phyloP scores from a whole-genome alignment of 2,888 invertebrate species.

The Osmoderma eremita region DNA sequence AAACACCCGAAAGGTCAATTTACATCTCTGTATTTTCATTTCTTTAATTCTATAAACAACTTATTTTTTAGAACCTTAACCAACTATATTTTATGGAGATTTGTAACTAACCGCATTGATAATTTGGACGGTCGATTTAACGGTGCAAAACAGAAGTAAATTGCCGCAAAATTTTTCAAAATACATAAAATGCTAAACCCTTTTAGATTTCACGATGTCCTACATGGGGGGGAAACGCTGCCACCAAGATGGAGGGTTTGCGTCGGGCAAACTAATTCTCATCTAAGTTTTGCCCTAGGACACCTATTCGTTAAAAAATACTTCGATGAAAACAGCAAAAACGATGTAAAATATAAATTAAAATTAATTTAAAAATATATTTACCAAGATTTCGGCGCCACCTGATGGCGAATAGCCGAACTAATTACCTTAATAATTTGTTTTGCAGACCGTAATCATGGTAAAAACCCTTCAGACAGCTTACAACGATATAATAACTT shows the following conservation, averaged over 20 bases:
- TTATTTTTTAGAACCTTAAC: slow-evolving; percentile 67
- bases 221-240: slow-evolving; percentile 82
- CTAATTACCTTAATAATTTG: not conserved
- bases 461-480: slow-evolving; percentile 85
- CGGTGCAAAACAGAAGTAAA: slow-evolving; percentile 74
- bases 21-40: not conserved
- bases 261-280: slow-evolving; percentile 80
- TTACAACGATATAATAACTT: slow-evolving; percentile 81
- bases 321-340: slow-evolving; percentile 89
- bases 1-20: slow-evolving; percentile 13
- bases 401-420: not conserved
- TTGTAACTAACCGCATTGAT: slow-evolving; percentile 84
- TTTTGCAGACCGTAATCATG: slow-evolving; percentile 76
- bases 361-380: not conserved
- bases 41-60: not conserved
- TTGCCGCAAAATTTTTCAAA: not conserved
- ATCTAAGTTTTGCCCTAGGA: slow-evolving; percentile 89
- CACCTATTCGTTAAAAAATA: slow-evolving; percentile 89
- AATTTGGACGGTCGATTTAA: slow-evolving; percentile 89
- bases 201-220: slow-evolving; percentile 75
- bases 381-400: not conserved
- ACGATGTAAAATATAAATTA: slow-evolving; percentile 65
- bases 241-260: slow-evolving; percentile 93
- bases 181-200: not conserved
- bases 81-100: slow-evolving; percentile 87